phyloP scores from a whole-genome alignment of 1,140 invertebrate species.

The Piezodorus guildinii region DNA sequence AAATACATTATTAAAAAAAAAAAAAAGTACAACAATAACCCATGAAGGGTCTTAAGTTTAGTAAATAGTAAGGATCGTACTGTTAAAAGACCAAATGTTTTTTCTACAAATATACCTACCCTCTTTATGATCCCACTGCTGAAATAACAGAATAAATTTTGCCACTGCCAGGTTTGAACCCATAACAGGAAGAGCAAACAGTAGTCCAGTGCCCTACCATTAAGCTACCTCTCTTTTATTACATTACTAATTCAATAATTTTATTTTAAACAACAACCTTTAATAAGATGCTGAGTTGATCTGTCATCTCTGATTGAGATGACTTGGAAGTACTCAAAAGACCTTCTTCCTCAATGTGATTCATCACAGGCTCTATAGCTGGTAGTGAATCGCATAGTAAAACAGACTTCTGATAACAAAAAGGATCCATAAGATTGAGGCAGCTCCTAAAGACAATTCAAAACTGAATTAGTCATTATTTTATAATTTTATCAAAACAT shows the following conservation, averaged over 20 bases:
- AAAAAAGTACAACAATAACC: too few relatives aligned
- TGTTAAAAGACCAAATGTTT: too few relatives aligned
- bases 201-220: too few relatives aligned
- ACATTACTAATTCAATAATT: neutral
- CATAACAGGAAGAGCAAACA: too few relatives aligned
- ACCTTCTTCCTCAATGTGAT: neutral
- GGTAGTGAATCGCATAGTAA: neutral
- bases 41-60: too few relatives aligned
- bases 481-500: neutral
- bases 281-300: neutral
- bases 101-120: too few relatives aligned
- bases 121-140: too few relatives aligned
- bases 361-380: neutral
- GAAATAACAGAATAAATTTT: too few relatives aligned
- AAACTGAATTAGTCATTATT: neutral
- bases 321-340: neutral
- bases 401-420: neutral
- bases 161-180: too few relatives aligned
- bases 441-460: neutral
- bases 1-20: too few relatives aligned
- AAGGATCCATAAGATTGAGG: neutral
- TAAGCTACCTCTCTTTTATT: too few relatives aligned
- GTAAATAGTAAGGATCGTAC: too few relatives aligned
- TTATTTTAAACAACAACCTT: neutral
- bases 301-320: neutral